Percentiles rank a stretch among this genome's conserved stretches.
Conservation (phyloP, 2,113 vertebrate genomes). For the Calyptomena viridis region DNA sequence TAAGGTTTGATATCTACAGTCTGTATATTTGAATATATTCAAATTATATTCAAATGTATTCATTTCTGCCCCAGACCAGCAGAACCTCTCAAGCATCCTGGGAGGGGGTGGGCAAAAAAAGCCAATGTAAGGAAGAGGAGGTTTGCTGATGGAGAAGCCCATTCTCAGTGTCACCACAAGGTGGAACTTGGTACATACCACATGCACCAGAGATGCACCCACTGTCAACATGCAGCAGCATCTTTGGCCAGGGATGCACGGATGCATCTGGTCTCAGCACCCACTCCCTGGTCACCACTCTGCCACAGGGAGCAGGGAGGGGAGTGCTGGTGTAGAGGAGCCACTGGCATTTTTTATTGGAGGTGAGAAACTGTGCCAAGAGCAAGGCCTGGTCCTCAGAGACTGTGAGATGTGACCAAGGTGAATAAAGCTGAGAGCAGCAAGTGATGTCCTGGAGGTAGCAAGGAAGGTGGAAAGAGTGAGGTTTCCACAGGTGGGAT, state of each 20-base stretch:
- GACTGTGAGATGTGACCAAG: neutral
- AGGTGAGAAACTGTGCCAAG: neutral
- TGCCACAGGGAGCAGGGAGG: neutral
- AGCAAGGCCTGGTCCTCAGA: neutral
- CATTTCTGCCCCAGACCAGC: neutral
- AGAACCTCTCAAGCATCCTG: neutral
- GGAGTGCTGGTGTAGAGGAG: neutral
- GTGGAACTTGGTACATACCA: slow-evolving; percentile 65
- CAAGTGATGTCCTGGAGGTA: neutral
- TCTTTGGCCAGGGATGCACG: neutral
- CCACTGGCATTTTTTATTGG: neutral
- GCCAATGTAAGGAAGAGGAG: neutral
- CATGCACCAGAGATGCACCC: neutral
- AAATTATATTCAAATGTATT: no score
- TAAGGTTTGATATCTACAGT: neutral
- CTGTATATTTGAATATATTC: no score
- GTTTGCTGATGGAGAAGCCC: neutral
- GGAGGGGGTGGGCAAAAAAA: neutral
- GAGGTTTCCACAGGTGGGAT: neutral
- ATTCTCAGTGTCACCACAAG: slow-evolving; percentile 61
- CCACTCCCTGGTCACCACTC: neutral
- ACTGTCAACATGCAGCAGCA: neutral
- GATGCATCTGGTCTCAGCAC: neutral
- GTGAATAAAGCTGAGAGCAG: neutral
- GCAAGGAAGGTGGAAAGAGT: neutral